Evolutionary conservation across 2,888 invertebrate species (phyloP), one percentile per base, ranked within the genome.

Genomic region (Apamea sordens): DNA sequence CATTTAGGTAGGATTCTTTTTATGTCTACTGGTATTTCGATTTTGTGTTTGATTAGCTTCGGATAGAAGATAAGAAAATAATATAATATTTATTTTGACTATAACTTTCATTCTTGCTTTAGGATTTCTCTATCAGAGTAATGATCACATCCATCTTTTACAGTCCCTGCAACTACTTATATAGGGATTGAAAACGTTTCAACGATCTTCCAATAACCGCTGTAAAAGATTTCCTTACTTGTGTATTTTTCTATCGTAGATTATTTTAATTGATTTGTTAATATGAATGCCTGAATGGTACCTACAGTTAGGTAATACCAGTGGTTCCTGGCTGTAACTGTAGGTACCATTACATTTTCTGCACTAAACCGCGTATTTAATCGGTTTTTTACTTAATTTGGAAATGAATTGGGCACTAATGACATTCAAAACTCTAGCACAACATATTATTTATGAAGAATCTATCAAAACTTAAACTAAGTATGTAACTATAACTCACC

Each of bases 1-100:
- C 75, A 72, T 71, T 73, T 64, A 18, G 21, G 47, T 24, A 64
- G 21, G 44, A 18, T 73, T 73, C 72, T 76, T 68, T 73, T 68
- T 73, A 53, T n/a, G 73, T 6, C 24, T 47, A 8, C 63, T 70
- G 6, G 36, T 50, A 41, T 59, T 68, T 63, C 32, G 32, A 21
- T 13, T 21, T 47, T 15, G 6, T 32, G 10, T 73, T 11, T 32
- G 10, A 24, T 32, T 11, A 47, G 24, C n/a, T 61, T 8, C 10
- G 11, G n/a, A 28, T 2, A 18, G 0, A 47, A 68, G 28, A 6
- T 5, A 10, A 11, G 28, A 10, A 18, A 44, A 18, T 2, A 24
- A 44, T 11, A 44, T 11, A 6, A 44, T 10, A 44, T 44, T 64
- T 11, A 36, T 36, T 36, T 36, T 1, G 11, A 36, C 13, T 24